These are phyloP conservation scores for Catalaphyllia jardinei DNA, from an alignment of 64 coral and sea anemone genomes.

Conservation along the genomic window DNA sequence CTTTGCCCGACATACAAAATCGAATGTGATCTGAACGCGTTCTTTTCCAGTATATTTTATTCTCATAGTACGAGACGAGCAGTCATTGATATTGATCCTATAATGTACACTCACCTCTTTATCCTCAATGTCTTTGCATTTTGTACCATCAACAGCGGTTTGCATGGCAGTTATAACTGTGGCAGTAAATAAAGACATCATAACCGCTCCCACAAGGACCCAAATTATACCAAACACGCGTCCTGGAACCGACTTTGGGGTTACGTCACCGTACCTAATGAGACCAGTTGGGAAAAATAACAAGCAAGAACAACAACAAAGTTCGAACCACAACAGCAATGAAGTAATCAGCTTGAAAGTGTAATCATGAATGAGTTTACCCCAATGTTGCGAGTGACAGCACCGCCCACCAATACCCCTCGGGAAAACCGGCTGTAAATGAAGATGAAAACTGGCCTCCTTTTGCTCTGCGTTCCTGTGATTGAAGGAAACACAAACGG, in stretches of 20 bases:
- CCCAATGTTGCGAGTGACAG: conserved; percentile 41
- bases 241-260: conserved; percentile 74
- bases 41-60: too few relatives aligned
- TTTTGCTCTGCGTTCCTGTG: conserved; percentile 9
- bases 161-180: conserved; percentile 68
- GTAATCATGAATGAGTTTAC: background rate
- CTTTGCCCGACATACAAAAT: too few relatives aligned
- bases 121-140: conserved; percentile 1
- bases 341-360: too few relatives aligned
- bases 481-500: background rate
- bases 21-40: too few relatives aligned
- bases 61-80: too few relatives aligned
- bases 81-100: too few relatives aligned
- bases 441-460: background rate
- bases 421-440: conserved; percentile 8
- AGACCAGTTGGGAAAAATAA: too few relatives aligned
- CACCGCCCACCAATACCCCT: conserved; percentile 40
- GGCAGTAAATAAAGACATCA: conserved; percentile 86
- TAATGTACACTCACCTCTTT: background rate
- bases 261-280: conserved; percentile 82
- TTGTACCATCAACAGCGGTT: conserved; percentile 35
- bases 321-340: too few relatives aligned
- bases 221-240: conserved; percentile 83
- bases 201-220: conserved; percentile 72
- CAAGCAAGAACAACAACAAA: too few relatives aligned